Percentiles rank a stretch among this genome's conserved stretches.
phyloP scores from a whole-genome alignment of 1,140 invertebrate species.

The Chironomus striatipennis region DNA sequence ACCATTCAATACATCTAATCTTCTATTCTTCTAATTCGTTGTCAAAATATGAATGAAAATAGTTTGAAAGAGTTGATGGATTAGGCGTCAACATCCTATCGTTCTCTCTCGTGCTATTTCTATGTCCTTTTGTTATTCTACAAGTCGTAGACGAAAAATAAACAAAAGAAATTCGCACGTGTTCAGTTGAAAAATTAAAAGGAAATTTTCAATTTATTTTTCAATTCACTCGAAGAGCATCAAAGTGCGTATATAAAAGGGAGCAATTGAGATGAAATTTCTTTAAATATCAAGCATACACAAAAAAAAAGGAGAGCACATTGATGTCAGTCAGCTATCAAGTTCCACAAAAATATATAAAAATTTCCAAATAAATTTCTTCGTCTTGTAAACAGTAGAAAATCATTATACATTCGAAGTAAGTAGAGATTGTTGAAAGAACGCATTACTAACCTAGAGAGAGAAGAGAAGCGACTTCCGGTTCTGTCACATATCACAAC shows the following conservation, averaged over 20 bases:
- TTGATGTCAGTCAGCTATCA: conserved; percentile 13
- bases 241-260: neutral
- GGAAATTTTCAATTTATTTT: too few species aligned
- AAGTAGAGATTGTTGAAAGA: neutral
- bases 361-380: neutral
- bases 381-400: neutral
- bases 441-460: conserved; percentile 18
- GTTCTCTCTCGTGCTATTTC: too few species aligned
- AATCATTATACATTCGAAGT: neutral
- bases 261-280: too few species aligned
- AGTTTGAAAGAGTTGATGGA: neutral
- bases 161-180: conserved; percentile 8
- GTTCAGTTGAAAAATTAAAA: too few species aligned
- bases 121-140: neutral
- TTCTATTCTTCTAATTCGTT: too few species aligned
- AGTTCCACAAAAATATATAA: neutral
- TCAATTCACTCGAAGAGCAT: neutral
- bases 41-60: too few species aligned
- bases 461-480: conserved; percentile 5
- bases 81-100: conserved; percentile 2
- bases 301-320: neutral
- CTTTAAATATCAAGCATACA: too few species aligned
- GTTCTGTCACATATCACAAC: conserved; percentile 19
- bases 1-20: too few species aligned
- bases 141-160: neutral